Percentiles rank a stretch among this genome's conserved stretches.
phyloP scores from a whole-genome alignment of 2,113 vertebrate genomes.

The Phoenicopterus ruber region DNA sequence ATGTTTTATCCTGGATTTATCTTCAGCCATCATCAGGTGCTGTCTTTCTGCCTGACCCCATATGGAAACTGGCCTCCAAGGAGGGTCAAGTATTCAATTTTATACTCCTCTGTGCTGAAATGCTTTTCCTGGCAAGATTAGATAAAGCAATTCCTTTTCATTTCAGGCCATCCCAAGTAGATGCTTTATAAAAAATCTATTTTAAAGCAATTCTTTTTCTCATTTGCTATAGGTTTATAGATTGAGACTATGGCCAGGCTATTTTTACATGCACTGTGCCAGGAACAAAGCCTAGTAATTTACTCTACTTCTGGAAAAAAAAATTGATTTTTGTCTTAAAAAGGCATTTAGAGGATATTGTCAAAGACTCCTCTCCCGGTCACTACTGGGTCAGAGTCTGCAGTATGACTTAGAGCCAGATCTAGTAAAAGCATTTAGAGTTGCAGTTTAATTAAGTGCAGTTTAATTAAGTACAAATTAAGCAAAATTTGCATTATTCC shows the following conservation, averaged over 20 bases:
- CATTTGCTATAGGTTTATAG: background rate
- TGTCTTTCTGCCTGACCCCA: slow-evolving; percentile 26
- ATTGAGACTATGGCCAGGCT: background rate
- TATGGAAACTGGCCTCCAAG: slow-evolving; percentile 1
- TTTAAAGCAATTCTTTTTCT: slow-evolving; percentile 48
- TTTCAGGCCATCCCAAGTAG: slow-evolving; percentile 34
- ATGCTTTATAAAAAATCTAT: slow-evolving; percentile 23
- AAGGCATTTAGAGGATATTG: background rate
- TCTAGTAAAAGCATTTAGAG: background rate
- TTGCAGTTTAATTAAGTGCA: background rate
- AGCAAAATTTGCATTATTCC: background rate
- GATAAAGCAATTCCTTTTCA: slow-evolving; percentile 60
- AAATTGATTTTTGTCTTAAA: background rate
- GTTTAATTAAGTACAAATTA: background rate
- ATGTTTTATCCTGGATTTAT: slow-evolving; percentile 6
- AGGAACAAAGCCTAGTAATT: slow-evolving; percentile 13
- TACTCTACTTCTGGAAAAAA: background rate
- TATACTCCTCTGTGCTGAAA: slow-evolving; percentile 7
- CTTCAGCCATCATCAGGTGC: slow-evolving; percentile 28
- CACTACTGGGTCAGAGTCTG: background rate
- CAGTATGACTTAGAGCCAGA: background rate
- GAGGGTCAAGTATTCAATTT: slow-evolving; percentile 17
- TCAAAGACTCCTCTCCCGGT: background rate
- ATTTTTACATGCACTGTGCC: slow-evolving; percentile 2
- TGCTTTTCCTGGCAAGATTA: slow-evolving; percentile 57